Evolutionary conservation across 2,113 vertebrate genomes (phyloP), one percentile per base, ranked within the genome.

Genomic region (Perca fluviatilis): DNA sequence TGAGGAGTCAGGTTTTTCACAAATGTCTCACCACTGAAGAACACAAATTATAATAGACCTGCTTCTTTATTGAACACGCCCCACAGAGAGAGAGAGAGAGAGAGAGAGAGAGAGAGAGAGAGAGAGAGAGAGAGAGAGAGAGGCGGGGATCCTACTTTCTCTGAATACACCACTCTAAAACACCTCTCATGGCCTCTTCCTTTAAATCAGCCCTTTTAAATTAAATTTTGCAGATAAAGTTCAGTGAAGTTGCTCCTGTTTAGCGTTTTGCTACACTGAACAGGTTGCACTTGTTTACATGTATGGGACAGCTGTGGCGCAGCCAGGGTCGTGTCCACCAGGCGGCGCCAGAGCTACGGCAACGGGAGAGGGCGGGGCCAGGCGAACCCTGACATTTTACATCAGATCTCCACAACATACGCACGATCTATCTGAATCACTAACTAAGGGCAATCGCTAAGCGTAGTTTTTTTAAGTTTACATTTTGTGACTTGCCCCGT

Each of bases 341-440:
- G 77, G 78, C 3, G 82, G 79, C 79, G 47, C 33, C 13, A 64
- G 5, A 72, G 60, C 6, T 0, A 2, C 5, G 1, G 23, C 3
- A 21, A 16, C 11, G 4, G 6, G 21, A 25, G 21, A 21, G 9
- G 2, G 19, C 64, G 50, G 21, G 21, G 64, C 40, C 60, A 14
- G 3, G 7, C 2, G 14, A 14, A 0, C 0, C 0, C 11, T 50
- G 57, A 9, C n/a, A n/a, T 2, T 9, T 6, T 8, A 46, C 15
- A 27, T 5, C 65, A 36, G 88, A 90, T 86, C 70, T 64, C 5
- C 53, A 86, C n/a, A 83, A 1, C 58, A 74, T 61, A 0, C 15
- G 77, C 47, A 50, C 3, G 0, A 9, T 40, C n/a, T 10, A 0
- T 0, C 21, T 0, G 4, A 0, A 4, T 0, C 5, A 1, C 1